Conservation (phyloP, 2,797 vertebrate species). For the Platalea minor region DNA sequence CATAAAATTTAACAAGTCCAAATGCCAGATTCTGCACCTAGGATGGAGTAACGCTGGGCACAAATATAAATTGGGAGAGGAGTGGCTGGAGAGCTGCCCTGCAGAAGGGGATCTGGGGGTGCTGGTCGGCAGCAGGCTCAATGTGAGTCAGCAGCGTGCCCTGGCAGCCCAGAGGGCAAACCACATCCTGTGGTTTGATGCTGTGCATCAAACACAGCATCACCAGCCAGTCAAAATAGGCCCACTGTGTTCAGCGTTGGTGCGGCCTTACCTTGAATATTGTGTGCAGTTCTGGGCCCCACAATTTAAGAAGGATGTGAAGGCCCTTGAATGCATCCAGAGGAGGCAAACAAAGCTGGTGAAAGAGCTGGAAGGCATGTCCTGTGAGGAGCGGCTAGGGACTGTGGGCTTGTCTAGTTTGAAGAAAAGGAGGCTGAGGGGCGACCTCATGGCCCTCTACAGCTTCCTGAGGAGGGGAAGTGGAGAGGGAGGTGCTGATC, state of each 20-base stretch:
- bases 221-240: not conserved
- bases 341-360: too few relatives aligned
- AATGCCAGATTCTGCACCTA: not conserved
- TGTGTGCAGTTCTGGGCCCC: not conserved
- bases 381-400: too few relatives aligned
- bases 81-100: not conserved
- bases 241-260: rapidly evolving
- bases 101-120: not conserved
- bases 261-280: not conserved
- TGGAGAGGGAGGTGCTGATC: not conserved
- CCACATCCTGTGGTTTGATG: not conserved
- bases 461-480: not conserved
- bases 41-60: rapidly evolving
- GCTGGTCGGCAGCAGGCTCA: not conserved
- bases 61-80: not conserved
- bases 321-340: not conserved
- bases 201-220: not conserved
- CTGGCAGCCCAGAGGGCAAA: not conserved
- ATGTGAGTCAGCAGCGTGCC: not conserved
- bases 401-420: too few relatives aligned
- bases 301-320: not conserved
- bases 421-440: too few relatives aligned
- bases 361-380: too few relatives aligned
- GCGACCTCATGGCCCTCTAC: too few relatives aligned
- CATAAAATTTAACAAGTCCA: not conserved